phyloP scores from a whole-genome alignment of 2,113 vertebrate genomes.

The Panthera tigris region DNA sequence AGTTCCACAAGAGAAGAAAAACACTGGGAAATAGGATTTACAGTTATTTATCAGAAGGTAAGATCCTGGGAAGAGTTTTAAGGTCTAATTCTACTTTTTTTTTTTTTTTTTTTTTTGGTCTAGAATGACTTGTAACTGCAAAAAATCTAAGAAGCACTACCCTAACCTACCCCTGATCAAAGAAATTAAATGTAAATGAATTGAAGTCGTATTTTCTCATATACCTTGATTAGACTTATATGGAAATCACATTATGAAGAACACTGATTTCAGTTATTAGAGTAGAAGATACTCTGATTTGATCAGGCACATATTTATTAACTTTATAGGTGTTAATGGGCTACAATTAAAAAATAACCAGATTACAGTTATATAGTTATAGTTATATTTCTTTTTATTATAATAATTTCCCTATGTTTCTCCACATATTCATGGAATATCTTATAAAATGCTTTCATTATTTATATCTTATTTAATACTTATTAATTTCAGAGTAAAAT shows the following conservation, averaged over 20 bases:
- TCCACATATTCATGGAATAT: neutral
- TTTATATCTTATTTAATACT: neutral
- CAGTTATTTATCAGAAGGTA: neutral
- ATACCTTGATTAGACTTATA: neutral
- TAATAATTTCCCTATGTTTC: neutral
- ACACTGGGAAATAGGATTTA: neutral
- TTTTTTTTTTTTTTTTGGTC: neutral
- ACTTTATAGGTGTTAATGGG: neutral
- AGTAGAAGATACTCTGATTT: neutral
- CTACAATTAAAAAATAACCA: neutral
- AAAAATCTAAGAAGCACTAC: neutral
- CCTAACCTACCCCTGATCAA: neutral
- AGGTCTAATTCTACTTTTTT: neutral
- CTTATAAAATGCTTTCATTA: neutral
- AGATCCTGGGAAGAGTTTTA: neutral
- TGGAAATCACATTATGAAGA: neutral
- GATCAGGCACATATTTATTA: neutral
- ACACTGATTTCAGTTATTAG: neutral
- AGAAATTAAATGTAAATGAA: neutral
- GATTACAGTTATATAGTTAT: neutral
- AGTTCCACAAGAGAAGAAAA: neutral
- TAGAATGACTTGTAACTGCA: neutral
- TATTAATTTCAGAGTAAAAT: neutral
- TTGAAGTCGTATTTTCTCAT: slow-evolving; percentile 3
- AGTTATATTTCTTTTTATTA: neutral